Evolutionary conservation across 2,797 vertebrate species (phyloP), one percentile per base, ranked within the genome.

Genomic region (Selene dorsalis): DNA sequence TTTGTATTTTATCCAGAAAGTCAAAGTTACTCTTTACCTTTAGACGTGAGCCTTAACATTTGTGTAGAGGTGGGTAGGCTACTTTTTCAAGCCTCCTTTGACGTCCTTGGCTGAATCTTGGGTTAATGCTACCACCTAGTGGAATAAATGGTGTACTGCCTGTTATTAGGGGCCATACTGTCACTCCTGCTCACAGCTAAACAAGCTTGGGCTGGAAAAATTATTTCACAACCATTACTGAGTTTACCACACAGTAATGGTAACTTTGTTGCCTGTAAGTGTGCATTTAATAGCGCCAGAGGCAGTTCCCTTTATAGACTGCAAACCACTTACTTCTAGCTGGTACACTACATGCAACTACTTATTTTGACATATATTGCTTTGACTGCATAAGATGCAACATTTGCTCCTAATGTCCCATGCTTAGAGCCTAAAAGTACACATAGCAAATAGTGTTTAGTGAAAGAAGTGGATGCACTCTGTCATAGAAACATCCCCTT

Each of bases 61-160:
- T 3, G 4, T 56, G 17, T 26, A 50, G 7, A 8, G 32, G 30
- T 30, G 30, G 16, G 5, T 11, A 4, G 13, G 55, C 13, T 43
- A 72, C 18, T 60, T 55, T 69, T 39, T 58, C 24, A 28, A 56
- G 17, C 6, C 18, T 69, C 39, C 7, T 20, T n/a, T n/a, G 8
- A 52, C 24, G 22, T 12, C 24, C 17, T 17, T 13, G 24, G 1
- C n/a, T 58, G 12, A 92, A 90, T 52, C 41, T 63, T 88, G 82
- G 69, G 77, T 69, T 47, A 80, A 90, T 88, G 74, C 26, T 66
- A 17, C 92, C 92, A 87, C 35, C 92, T 93, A 74, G 53, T 92
- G 93, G 91, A 80, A 2, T 4, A 86, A 75, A 14, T 1, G 0
- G 9, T 35, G 35, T 6, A 84, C 59, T 88, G 79, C 58, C n/a